Evolutionary conservation across 2,888 invertebrate species (phyloP), one percentile per base, ranked within the genome.

Genomic region (Linnaemya tessellans): DNA sequence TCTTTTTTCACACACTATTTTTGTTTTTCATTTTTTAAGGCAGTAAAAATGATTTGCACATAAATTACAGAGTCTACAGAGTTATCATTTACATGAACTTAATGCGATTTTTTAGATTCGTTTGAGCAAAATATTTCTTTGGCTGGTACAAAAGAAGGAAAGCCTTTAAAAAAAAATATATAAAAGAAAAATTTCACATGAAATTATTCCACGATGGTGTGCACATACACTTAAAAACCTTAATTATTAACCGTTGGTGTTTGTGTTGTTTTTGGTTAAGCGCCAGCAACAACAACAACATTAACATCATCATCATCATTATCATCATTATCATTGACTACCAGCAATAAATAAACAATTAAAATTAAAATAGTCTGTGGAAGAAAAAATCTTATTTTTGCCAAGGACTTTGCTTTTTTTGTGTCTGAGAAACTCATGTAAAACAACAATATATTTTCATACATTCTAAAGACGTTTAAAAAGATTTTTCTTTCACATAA

Each of bases 81-180:
- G 65, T 73, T 78, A 73, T 74, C 43, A 74, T 74, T 79, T 79
- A 68, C 83, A 77, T 82, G 71, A 58, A 43, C 71, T 58, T 54
- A 71, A 65, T 49, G n/a, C 51, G 41, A 60, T 71, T 54, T 65
- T 22, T 15, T 41, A 41, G 11, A 58, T 46, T 65, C 22, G 11
- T 43, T 65, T 54, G 25, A 30, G 15, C 56, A 15, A 13, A 35
- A 15, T 3, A 18, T 46, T 46, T 15, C 35, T 77, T 67, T 56
- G 25, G 11, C 8, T 77, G 25, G 5, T 18, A 7, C 13, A 13
- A 43, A 35, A 25, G 56, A 35, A 22, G 35, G 10, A n/a, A 30
- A 30, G 5, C 5, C 5, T 30, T 4, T 35, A 3, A 38, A 20
- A 35, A 20, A 62, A 30, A 68, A 38, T 18, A 46, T 9, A 30